phyloP scores from a whole-genome alignment of 2,888 invertebrate genomes.

The Sycophila texana region DNA sequence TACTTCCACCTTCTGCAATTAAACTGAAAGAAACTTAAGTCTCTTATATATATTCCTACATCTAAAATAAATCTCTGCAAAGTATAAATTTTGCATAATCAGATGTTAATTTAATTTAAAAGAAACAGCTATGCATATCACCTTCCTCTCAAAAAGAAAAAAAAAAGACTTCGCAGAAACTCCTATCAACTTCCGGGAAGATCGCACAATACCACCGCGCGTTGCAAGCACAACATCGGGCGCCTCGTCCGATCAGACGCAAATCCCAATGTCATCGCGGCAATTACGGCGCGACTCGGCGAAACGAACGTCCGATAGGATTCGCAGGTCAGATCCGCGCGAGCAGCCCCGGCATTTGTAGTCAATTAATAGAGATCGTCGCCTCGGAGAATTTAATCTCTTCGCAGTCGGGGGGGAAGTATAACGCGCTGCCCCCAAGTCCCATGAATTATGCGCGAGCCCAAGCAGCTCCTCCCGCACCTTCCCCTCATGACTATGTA shows the following conservation, averaged over 20 bases:
- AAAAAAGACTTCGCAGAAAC: too few species aligned
- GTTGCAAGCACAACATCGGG: too few species aligned
- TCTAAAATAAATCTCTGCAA: too few species aligned
- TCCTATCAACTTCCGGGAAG: too few species aligned
- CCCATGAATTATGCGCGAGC: constrained; percentile 45
- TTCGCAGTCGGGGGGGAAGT: background rate
- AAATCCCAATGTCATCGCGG: constrained; percentile 8
- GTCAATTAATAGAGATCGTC: constrained; percentile 55
- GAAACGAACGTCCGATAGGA: constrained; percentile 10
- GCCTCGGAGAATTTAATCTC: constrained; percentile 50
- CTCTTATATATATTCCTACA: too few species aligned
- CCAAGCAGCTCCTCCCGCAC: constrained; percentile 1
- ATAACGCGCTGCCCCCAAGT: background rate
- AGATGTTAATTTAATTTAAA: too few species aligned
- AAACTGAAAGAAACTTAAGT: too few species aligned
- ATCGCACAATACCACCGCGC: background rate
- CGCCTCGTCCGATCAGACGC: constrained; percentile 8
- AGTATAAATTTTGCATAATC: too few species aligned
- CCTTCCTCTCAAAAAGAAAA: too few species aligned
- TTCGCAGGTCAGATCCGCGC: background rate
- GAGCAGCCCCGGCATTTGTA: constrained; percentile 40
- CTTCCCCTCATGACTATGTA: constrained; percentile 54
- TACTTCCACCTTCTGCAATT: too few species aligned
- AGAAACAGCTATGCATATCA: too few species aligned
- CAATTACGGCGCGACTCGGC: constrained; percentile 20